Evolutionary conservation across 37 sponge, comb jelly and placozoan species (phyloP).

Genomic region (Halichondria panicea): DNA sequence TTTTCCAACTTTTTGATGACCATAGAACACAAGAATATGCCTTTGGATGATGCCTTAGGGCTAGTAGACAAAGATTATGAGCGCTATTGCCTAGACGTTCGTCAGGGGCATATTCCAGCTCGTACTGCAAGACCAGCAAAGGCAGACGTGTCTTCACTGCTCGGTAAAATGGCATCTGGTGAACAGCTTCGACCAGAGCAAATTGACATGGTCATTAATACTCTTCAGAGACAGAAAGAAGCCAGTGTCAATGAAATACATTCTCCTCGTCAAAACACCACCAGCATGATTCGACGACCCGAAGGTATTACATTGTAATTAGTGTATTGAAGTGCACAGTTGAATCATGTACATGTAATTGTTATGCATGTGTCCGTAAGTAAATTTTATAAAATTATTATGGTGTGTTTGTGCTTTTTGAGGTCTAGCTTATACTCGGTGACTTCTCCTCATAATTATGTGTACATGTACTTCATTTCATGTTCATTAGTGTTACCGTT

Average conservation of each 20-base stretch:
- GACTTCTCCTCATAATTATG: too few relatives aligned
- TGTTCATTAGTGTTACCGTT: neutral
- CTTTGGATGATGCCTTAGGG: conserved; percentile 76
- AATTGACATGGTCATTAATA: conserved; percentile 35
- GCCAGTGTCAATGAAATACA: neutral
- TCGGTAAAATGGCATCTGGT: conserved; percentile 45
- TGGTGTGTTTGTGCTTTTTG: conserved; percentile 8
- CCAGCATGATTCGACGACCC: too few relatives aligned
- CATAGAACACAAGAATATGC: conserved; percentile 90
- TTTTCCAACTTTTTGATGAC: neutral
- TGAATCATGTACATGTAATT: too few relatives aligned
- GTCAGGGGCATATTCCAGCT: conserved; percentile 37
- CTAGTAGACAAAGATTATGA: conserved; percentile 68
- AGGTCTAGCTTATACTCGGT: too few relatives aligned
- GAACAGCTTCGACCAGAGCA: conserved; percentile 27
- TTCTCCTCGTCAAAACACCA: neutral
- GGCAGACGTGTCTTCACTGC: conserved; percentile 20
- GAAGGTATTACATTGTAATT: too few relatives aligned
- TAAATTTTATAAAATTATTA: too few relatives aligned
- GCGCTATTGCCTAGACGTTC: conserved; percentile 35
- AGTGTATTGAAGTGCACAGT: too few relatives aligned
- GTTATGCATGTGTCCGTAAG: too few relatives aligned
- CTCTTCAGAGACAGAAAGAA: conserved; percentile 51
- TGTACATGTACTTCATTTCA: too few relatives aligned
- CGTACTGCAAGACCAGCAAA: neutral